phyloP scores from a whole-genome alignment of 2,113 vertebrate genomes.

The Psammodynastes pulverulentus region DNA sequence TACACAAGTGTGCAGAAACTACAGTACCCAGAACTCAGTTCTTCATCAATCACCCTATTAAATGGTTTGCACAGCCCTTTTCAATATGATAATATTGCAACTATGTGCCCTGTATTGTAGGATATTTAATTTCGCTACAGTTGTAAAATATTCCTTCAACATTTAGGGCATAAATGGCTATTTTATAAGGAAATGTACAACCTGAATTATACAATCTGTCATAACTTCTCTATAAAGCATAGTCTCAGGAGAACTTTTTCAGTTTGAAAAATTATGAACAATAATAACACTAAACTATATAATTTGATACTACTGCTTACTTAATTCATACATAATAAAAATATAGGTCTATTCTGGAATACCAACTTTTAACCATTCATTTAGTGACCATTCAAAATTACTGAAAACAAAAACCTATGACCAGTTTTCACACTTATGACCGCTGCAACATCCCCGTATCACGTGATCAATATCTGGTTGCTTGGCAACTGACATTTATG shows the following conservation, averaged over 20 bases:
- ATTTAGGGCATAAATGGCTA: slow-evolving; percentile 19
- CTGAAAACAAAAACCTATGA: not conserved
- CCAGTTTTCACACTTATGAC: not conserved
- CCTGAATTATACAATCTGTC: not conserved
- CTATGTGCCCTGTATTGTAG: not conserved
- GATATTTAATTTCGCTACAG: slow-evolving; percentile 54
- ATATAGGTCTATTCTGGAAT: not conserved
- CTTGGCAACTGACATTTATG: too few relatives aligned
- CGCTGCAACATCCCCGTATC: not conserved
- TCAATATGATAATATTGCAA: not conserved
- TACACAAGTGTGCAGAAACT: not conserved
- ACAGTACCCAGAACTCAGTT: not conserved
- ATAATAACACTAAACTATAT: not conserved
- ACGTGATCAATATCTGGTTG: not conserved
- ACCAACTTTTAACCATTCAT: not conserved
- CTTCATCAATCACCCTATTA: not conserved
- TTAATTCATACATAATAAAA: not conserved
- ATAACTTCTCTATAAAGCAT: not conserved
- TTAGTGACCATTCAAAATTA: not conserved
- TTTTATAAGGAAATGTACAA: not conserved
- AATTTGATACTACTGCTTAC: not conserved
- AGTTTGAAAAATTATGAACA: slow-evolving; percentile 49
- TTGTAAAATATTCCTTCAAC: slow-evolving; percentile 27
- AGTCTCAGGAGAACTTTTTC: slow-evolving; percentile 48
- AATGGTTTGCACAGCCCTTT: not conserved